Evolutionary conservation across 2,113 vertebrate species (phyloP).

Genomic region (Solea solea): DNA sequence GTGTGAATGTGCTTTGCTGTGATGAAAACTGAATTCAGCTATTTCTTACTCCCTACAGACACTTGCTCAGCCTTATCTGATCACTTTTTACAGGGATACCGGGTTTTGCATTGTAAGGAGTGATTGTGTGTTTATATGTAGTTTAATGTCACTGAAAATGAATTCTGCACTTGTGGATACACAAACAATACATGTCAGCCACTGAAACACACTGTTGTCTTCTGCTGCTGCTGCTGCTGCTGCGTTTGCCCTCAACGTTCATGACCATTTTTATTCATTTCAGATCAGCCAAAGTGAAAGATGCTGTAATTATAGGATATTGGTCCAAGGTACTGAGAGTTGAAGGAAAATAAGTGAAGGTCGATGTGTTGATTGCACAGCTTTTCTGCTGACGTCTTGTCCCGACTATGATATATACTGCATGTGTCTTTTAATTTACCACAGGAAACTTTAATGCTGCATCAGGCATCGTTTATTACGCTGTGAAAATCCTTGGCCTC

Average conservation of each 20-base stretch:
- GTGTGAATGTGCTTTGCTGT: neutral
- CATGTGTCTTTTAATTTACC: neutral
- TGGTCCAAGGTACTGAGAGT: neutral
- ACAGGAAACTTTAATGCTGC: neutral
- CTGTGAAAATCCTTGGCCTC: constrained; percentile 4
- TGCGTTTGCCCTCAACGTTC: constrained; percentile 40
- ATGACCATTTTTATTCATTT: constrained; percentile 45
- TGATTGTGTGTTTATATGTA: neutral
- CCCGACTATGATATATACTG: neutral
- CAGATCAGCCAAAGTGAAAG: constrained; percentile 49
- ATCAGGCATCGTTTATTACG: neutral
- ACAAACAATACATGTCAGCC: constrained; percentile 28
- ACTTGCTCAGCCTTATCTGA: constrained; percentile 5
- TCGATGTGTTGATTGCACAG: constrained; percentile 1
- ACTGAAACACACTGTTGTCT: constrained; percentile 28
- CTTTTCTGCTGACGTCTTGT: neutral
- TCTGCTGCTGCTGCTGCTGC: constrained; percentile 58
- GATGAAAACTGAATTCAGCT: constrained; percentile 25
- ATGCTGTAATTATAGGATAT: constrained; percentile 37
- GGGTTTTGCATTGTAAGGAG: neutral
- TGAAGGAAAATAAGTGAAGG: constrained; percentile 1
- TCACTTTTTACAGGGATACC: constrained; percentile 7
- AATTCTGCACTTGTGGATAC: neutral
- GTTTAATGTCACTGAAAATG: neutral
- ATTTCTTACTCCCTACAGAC: constrained; percentile 4